Base-by-base conservation (phyloP, 2,888 invertebrate genomes). In the Agriotes lineatus region DNA sequence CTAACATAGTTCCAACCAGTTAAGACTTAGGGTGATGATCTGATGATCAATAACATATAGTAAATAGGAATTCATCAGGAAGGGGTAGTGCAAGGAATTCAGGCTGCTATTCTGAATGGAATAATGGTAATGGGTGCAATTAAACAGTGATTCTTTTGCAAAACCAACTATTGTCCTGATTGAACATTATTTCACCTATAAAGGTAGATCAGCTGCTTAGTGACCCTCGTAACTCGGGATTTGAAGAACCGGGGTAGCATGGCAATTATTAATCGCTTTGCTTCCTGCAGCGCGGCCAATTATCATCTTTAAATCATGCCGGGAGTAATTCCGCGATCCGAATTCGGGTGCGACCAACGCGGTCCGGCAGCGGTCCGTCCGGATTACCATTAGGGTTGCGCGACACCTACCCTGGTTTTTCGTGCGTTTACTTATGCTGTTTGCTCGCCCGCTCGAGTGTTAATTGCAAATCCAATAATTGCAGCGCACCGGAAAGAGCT, bases 401-500 rank as follows among this genome's bases (percentile, higher is more conserved):
- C 48, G 45, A 56, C 57, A 67, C 67, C 61, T 62, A 30, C 50
- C 19, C 45, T 30, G 35, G 48, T 60, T 67, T 67, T 67, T 67
- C 57, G 30, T 57, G 62, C 48, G 50, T 67, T 57, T 67, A 67
- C 48, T 58, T 67, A 62, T 67, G 57, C 67, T 58, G 50, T 62
- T 57, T 62, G 12, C 57, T 54, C 33, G 48, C 61, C 39, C 57
- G 58, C 56, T 67, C 56, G 62, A 56, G 62, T 62, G 67, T 67
- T 67, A 67, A 67, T 67, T 67, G 67, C 57, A 67, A 62, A 67
- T 62, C 62, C 61, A 18, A 67, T 67, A 67, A 67, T 67, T 62
- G 52, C 57, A 66, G 42, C 56, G 25, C 25, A 16, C 37, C 39
- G 45, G 39, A 67, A 57, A 25, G 48, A 42, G 45, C 10, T 18